Conservation (phyloP, 2,888 invertebrate genomes). For the Brachylomia viminalis region DNA sequence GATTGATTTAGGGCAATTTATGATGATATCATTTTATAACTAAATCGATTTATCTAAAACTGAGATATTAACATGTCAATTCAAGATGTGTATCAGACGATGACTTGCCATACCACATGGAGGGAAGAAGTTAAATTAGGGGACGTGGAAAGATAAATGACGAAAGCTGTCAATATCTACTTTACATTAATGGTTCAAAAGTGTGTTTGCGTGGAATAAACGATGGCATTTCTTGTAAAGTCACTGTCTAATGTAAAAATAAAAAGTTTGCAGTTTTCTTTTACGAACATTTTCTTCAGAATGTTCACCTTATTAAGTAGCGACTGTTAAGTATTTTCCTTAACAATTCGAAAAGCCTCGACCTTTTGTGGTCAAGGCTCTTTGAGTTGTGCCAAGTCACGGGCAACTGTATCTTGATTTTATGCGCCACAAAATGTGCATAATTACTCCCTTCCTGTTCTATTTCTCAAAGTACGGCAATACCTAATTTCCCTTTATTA, state of each 20-base stretch:
- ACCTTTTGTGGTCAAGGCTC: constrained; percentile 59
- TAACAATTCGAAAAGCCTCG: constrained; percentile 50
- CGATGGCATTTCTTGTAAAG: constrained; percentile 73
- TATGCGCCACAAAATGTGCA: constrained; percentile 47
- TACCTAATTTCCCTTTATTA: constrained; percentile 57
- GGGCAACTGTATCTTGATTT: constrained; percentile 15
- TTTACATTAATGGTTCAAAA: constrained; percentile 85
- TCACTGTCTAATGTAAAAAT: constrained; percentile 72
- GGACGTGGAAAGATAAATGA: constrained; percentile 84
- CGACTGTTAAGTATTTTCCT: constrained; percentile 56
- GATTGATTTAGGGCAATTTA: constrained; percentile 48
- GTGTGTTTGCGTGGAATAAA: constrained; percentile 80
- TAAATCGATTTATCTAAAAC: constrained; percentile 67
- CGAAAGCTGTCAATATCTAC: constrained; percentile 84
- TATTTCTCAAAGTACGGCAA: constrained; percentile 34
- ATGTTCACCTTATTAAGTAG: constrained; percentile 57
- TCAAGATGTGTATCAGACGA: constrained; percentile 78
- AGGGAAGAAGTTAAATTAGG: constrained; percentile 84
- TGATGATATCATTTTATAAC: constrained; percentile 50
- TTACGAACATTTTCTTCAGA: constrained; percentile 53
- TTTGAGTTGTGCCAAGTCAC: constrained; percentile 53
- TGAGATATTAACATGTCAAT: constrained; percentile 82
- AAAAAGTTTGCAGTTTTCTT: constrained; percentile 68
- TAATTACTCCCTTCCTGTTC: constrained; percentile 49
- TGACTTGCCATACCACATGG: constrained; percentile 79